Percentiles rank a stretch among this genome's conserved stretches.
These are phyloP conservation scores for Cephalopholis sonnerati DNA, from an alignment of 2,113 vertebrate genomes.

Conservation along the genomic window DNA sequence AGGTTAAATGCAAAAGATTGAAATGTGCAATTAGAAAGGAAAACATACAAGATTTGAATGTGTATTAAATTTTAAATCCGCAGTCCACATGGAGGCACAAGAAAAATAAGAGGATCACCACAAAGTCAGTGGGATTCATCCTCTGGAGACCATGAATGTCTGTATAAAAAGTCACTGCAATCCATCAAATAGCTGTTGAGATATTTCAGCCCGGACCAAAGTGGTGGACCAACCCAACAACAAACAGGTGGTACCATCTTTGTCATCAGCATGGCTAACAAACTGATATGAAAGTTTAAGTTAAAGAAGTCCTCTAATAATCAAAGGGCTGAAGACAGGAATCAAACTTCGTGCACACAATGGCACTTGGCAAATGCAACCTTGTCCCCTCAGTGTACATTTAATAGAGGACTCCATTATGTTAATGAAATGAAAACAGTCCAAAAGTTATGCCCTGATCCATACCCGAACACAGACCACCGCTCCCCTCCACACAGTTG, in stretches of 20 bases:
- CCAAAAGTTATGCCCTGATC: constrained; percentile 40
- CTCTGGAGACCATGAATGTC: constrained; percentile 1
- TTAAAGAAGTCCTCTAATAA: not conserved
- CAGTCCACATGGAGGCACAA: not conserved
- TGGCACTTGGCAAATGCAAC: constrained; percentile 48
- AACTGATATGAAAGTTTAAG: not conserved
- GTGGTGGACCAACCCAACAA: not conserved
- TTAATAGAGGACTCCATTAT: constrained; percentile 62
- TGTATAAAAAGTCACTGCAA: not conserved
- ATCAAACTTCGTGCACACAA: constrained; percentile 8
- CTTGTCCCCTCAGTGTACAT: constrained; percentile 30
- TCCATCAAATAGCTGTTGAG: not conserved
- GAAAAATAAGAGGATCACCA: not conserved
- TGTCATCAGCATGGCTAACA: not conserved
- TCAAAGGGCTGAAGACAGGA: constrained; percentile 8
- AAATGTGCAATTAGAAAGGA: not conserved
- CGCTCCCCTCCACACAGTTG: constrained; percentile 20
- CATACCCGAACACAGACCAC: constrained; percentile 21
- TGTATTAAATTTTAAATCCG: not conserved
- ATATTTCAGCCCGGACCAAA: not conserved
- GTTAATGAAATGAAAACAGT: constrained; percentile 69
- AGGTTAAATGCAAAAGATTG: not conserved
- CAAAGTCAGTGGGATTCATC: not conserved
- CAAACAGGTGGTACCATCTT: not conserved
- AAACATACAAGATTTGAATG: not conserved